These are phyloP conservation scores for Albula glossodonta DNA, from an alignment of 2,113 vertebrate genomes.

Conservation along the genomic window DNA sequence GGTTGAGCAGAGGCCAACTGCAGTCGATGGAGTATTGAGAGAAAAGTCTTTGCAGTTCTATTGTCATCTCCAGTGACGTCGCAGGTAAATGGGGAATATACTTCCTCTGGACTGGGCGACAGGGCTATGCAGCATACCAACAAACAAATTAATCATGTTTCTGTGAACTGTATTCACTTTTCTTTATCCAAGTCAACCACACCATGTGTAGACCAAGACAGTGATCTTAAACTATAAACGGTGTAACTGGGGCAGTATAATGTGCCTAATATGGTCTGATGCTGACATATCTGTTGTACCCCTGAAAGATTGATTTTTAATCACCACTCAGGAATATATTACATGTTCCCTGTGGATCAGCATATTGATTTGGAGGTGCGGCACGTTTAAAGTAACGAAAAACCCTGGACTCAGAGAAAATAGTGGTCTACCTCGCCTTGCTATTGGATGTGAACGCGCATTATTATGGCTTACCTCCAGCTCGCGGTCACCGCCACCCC, in stretches of 20 bases:
- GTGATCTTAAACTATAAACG: background rate
- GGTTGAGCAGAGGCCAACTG: background rate
- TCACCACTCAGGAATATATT: slow-evolving; percentile 28
- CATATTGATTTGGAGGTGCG: slow-evolving; percentile 10
- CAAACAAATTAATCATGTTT: too few relatives aligned
- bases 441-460: slow-evolving; percentile 24
- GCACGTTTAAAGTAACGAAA: slow-evolving; percentile 20
- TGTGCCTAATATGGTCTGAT: background rate
- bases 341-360: slow-evolving; percentile 27
- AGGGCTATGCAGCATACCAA: background rate
- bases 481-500: background rate
- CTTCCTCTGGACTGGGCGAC: background rate
- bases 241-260: background rate
- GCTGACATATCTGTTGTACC: background rate
- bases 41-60: background rate
- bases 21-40: background rate
- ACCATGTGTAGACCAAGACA: background rate
- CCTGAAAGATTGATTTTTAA: background rate
- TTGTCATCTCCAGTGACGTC: background rate
- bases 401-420: slow-evolving; percentile 15
- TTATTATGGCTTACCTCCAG: slow-evolving; percentile 14
- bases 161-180: background rate
- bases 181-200: background rate
- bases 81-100: background rate
- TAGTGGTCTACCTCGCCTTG: slow-evolving; percentile 20